phyloP scores from a whole-genome alignment of 2,797 vertebrate species.

The Malacoraja senta region DNA sequence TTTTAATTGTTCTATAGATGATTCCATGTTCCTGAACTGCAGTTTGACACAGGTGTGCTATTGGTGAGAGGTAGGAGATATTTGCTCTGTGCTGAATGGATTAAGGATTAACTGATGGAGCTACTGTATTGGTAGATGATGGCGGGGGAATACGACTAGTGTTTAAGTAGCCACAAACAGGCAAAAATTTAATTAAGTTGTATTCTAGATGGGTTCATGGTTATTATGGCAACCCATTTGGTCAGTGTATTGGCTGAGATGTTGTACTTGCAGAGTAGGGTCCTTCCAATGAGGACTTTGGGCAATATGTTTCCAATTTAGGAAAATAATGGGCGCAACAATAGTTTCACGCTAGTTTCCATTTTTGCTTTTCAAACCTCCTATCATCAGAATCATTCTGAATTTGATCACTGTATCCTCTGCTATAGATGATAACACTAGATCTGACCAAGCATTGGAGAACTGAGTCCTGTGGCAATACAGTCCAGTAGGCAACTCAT shows the following conservation, averaged over 20 bases:
- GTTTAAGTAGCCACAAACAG: not conserved
- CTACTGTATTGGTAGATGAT: not conserved
- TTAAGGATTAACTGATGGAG: not conserved
- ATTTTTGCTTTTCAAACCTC: not conserved
- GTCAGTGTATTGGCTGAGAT: not conserved
- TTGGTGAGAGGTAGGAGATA: not conserved
- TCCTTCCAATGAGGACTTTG: not conserved
- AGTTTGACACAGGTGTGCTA: not conserved
- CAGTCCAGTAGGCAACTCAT: not conserved
- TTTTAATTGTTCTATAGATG: not conserved
- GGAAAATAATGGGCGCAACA: not conserved
- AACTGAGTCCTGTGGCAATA: not conserved
- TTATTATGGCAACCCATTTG: not conserved
- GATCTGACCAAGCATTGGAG: not conserved
- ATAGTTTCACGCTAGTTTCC: not conserved
- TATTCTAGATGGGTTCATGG: not conserved
- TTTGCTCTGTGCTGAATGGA: not conserved
- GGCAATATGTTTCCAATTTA: not conserved
- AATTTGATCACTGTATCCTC: not conserved
- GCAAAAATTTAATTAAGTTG: not conserved
- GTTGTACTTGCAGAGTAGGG: not conserved
- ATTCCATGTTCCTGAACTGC: not conserved
- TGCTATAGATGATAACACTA: not conserved
- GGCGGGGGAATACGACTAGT: not conserved
- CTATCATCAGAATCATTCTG: not conserved